phyloP scores from a whole-genome alignment of 2,113 vertebrate genomes.

The Aptenodytes patagonicus region DNA sequence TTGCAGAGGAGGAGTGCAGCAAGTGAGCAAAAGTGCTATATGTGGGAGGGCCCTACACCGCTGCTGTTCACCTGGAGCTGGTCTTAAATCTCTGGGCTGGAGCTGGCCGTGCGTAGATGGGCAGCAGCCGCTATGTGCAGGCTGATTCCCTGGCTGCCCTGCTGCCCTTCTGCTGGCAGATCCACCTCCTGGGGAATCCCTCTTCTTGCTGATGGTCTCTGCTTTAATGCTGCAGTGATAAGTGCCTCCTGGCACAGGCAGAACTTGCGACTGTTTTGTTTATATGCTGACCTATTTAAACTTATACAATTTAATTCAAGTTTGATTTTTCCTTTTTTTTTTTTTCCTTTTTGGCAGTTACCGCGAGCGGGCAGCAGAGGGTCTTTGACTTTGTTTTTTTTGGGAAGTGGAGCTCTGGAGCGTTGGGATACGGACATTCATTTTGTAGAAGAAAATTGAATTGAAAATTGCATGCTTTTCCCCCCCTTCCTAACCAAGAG shows the following conservation, averaged over 20 bases:
- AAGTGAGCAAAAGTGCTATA: accelerated
- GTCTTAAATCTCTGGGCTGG: accelerated
- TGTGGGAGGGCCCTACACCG: not conserved
- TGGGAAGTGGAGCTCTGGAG: not conserved
- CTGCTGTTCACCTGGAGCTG: not conserved
- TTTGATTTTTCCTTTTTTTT: not conserved
- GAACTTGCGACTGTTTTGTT: not conserved
- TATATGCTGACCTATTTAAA: not conserved
- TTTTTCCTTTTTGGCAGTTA: not conserved
- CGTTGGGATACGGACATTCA: accelerated
- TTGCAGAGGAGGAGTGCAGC: not conserved
- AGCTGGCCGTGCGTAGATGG: not conserved
- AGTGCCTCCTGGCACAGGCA: not conserved
- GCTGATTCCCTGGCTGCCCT: not conserved
- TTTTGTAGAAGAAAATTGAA: not conserved
- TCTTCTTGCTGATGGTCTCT: not conserved
- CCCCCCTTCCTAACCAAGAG: not conserved
- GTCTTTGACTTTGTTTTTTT: not conserved
- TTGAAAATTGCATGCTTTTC: not conserved
- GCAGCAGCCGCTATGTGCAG: not conserved
- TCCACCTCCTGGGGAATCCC: not conserved
- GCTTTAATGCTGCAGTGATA: not conserved
- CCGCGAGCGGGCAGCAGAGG: accelerated
- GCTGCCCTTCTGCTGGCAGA: not conserved
- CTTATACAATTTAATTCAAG: not conserved